These are phyloP conservation scores for Grammatotria lemairii DNA, from an alignment of 2,113 vertebrate species.

Conservation along the genomic window DNA sequence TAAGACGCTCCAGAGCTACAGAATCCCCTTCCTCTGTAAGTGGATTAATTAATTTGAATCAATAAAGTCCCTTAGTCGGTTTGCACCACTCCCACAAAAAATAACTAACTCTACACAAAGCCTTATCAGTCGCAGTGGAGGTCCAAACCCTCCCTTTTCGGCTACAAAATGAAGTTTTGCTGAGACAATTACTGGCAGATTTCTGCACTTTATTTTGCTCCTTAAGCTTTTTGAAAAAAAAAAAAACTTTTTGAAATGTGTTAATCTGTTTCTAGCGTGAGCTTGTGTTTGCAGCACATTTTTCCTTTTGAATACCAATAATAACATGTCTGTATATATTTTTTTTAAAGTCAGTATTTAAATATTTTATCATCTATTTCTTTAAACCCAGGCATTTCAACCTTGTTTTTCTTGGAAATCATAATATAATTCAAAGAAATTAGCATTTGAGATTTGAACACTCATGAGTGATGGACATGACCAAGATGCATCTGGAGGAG, in stretches of 20 bases:
- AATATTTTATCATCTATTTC: neutral
- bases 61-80: slow-evolving; percentile 67
- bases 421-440: neutral
- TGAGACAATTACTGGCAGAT: slow-evolving; percentile 36
- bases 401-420: neutral
- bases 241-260: neutral
- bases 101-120: slow-evolving; percentile 49
- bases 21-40: slow-evolving; percentile 69
- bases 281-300: neutral
- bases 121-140: slow-evolving; percentile 55
- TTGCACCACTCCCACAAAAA: slow-evolving; percentile 36
- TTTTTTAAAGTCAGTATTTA: neutral
- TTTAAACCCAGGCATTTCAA: neutral
- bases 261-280: slow-evolving; percentile 7
- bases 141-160: slow-evolving; percentile 43
- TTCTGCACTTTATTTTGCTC: neutral
- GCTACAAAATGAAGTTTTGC: slow-evolving; percentile 32
- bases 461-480: neutral
- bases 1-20: slow-evolving; percentile 64
- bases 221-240: neutral
- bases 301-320: neutral
- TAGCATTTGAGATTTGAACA: neutral
- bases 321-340: neutral
- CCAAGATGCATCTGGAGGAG: neutral
- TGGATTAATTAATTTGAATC: slow-evolving; percentile 80